Percentiles rank a stretch among this genome's conserved stretches.
Evolutionary conservation across 2,113 vertebrate genomes (phyloP).

Genomic region (Benitochromis conjunctus): DNA sequence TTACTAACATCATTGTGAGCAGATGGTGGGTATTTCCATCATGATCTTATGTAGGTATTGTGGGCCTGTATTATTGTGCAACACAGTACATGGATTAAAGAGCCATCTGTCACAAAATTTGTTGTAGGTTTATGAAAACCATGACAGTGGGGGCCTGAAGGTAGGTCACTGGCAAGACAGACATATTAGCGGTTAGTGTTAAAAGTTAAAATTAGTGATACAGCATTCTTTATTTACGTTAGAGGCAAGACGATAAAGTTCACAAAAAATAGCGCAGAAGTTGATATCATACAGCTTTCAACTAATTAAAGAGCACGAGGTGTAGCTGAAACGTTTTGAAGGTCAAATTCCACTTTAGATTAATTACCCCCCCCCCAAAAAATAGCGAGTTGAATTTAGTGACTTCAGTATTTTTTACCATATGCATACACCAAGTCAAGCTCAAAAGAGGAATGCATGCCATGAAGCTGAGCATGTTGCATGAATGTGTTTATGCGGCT

Average conservation of each 20-base stretch:
- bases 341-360: neutral
- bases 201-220: neutral
- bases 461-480: neutral
- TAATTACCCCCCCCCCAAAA: too few relatives aligned
- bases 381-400: neutral
- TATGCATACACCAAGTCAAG: neutral
- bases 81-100: constrained; percentile 13
- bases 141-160: neutral
- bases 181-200: neutral
- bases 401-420: neutral
- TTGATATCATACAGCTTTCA: neutral
- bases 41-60: neutral
- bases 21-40: constrained; percentile 34
- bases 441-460: neutral
- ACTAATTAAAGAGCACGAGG: neutral
- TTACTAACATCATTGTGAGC: neutral
- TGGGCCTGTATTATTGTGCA: constrained; percentile 12
- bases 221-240: neutral
- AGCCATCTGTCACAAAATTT: constrained; percentile 11
- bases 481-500: neutral
- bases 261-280: neutral
- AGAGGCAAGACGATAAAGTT: neutral
- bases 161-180: neutral
- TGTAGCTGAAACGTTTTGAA: neutral
- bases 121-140: neutral